A percentile compares a stretch with the other conserved stretches of the same genome.
Evolutionary conservation across 1,140 invertebrate genomes (phyloP).

Genomic region (Drosophila quadrilineata): DNA sequence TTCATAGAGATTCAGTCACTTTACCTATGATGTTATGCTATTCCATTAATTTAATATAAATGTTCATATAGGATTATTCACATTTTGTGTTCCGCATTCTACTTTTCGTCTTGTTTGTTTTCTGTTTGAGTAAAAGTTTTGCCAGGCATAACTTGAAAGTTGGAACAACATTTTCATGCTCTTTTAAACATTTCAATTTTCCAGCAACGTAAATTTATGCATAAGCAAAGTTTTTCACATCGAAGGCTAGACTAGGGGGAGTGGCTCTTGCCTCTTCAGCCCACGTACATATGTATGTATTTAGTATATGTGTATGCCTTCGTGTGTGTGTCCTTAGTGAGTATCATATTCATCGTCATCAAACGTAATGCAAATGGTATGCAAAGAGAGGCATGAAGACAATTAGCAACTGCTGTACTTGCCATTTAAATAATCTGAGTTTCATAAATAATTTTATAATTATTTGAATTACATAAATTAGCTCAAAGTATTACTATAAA

Average conservation of each 20-base stretch:
- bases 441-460: no score
- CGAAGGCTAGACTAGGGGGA: slow-evolving; percentile 25
- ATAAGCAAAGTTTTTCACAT: slow-evolving; percentile 68
- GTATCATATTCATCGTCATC: slow-evolving; percentile 25
- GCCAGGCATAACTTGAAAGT: slow-evolving; percentile 59
- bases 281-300: no score
- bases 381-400: no score
- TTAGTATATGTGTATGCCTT: not conserved
- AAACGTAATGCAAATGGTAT: slow-evolving; percentile 7
- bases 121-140: slow-evolving; percentile 42
- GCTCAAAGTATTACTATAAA: no score
- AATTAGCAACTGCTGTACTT: no score
- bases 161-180: slow-evolving; percentile 75
- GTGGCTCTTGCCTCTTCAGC: not conserved
- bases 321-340: slow-evolving; percentile 1
- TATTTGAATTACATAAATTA: no score
- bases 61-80: slow-evolving; percentile 20
- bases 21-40: not conserved
- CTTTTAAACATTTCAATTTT: slow-evolving; percentile 76
- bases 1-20: slow-evolving; percentile 11
- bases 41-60: not conserved
- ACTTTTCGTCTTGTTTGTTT: not conserved
- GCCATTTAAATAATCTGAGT: no score
- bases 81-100: not conserved
- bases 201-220: slow-evolving; percentile 60